Conservation (phyloP, 2,797 vertebrate genomes). For the Carapus acus region DNA sequence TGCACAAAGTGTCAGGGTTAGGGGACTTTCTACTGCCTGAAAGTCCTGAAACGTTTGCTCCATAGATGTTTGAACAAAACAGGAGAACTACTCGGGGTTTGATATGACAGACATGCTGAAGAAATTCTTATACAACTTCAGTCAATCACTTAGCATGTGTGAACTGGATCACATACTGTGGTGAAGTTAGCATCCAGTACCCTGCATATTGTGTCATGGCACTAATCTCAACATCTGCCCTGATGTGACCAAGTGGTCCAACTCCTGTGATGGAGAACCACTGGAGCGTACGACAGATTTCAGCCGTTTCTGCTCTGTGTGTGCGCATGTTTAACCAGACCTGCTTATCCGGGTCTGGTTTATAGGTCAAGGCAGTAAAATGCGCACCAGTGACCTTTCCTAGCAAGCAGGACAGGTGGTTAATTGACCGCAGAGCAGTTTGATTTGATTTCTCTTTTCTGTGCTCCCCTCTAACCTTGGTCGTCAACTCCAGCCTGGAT, state of each 20-base stretch:
- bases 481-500: constrained; percentile 92
- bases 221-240: constrained; percentile 19
- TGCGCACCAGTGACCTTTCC: constrained; percentile 12
- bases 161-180: too few species aligned
- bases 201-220: constrained; percentile 20
- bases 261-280: constrained; percentile 11
- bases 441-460: neutral
- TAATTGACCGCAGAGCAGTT: constrained; percentile 3
- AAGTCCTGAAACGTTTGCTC: neutral
- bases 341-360: too few species aligned
- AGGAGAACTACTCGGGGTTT: neutral
- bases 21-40: too few species aligned
- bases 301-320: neutral
- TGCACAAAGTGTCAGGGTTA: constrained; percentile 46
- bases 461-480: too few species aligned
- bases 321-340: too few species aligned
- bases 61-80: too few species aligned
- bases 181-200: neutral
- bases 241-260: constrained; percentile 30
- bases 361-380: constrained; percentile 42
- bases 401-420: constrained; percentile 37
- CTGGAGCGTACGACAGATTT: neutral
- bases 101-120: too few species aligned
- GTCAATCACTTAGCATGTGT: too few species aligned
- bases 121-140: too few species aligned